phyloP scores from a whole-genome alignment of 2,113 vertebrate species.

The Myiopsitta monachus region DNA sequence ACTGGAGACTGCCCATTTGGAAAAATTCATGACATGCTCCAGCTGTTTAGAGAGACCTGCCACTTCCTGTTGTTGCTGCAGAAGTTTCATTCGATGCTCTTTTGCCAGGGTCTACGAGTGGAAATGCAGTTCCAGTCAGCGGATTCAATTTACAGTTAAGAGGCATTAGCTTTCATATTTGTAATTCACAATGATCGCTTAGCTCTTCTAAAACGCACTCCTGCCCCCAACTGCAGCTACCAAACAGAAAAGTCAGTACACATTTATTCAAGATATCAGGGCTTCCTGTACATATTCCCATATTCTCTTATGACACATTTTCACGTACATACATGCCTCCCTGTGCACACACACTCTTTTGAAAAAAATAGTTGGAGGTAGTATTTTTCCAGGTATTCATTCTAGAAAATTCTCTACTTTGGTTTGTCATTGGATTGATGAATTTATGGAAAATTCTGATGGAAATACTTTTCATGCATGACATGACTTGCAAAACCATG shows the following conservation, averaged over 20 bases:
- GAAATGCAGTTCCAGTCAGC: conserved; percentile 29
- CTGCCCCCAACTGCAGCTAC: not conserved
- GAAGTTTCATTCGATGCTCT: conserved; percentile 89
- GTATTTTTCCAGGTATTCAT: not conserved
- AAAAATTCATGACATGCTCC: conserved; percentile 96
- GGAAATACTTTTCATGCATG: not conserved
- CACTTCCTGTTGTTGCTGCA: conserved; percentile 93
- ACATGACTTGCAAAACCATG: not conserved
- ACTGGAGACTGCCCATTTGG: conserved; percentile 94
- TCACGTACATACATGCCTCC: not conserved
- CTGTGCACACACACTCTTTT: not conserved
- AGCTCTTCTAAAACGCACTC: not conserved
- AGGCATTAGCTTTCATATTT: not conserved
- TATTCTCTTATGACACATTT: not conserved
- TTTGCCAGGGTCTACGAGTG: conserved; percentile 86
- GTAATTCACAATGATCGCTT: not conserved
- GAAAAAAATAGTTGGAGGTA: not conserved
- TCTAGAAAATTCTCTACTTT: not conserved
- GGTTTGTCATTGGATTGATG: not conserved
- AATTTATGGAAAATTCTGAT: not conserved
- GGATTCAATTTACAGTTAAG: not conserved
- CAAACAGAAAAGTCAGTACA: not conserved
- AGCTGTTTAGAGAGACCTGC: conserved; percentile 88
- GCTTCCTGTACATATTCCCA: not conserved
- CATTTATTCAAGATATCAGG: not conserved